Base-by-base conservation (phyloP, 2,888 invertebrate genomes). In the Metalampra italica region DNA sequence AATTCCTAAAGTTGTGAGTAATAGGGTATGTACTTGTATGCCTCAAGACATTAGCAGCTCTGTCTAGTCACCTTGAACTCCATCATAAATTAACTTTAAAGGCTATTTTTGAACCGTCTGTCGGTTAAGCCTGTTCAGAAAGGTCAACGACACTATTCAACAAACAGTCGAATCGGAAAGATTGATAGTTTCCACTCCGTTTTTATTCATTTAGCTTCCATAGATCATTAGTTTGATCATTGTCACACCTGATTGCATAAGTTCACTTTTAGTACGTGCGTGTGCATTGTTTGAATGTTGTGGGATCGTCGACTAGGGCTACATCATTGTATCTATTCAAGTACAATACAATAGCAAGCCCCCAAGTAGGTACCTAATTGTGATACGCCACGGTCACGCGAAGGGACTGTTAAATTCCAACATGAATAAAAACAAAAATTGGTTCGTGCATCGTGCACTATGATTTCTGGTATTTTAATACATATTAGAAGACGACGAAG, bases 21-120 rank as follows among this genome's bases (percentile, higher is more conserved):
- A 50, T 48, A 50, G 22, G 5, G 2, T 22, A 22, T 46, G 47
- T 46, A 52, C 13, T 49, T 14, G 39, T 39, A n/a, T 36, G 32
- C 12, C 55, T 62, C 56, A 47, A 60, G 56, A 55, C 55, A 59
- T 63, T 59, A 62, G 55, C 55, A 59, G 52, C 54, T 54, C 59
- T 56, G 61, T 66, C 52, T 49, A 62, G 61, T 75, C 68, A 75
- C 85, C 83, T 85, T 84, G 84, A 85, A 85, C 82, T 78, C 72
- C 55, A 62, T 56, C 61, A 69, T 71, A 68, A 73, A 74, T 70
- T 60, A 64, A 67, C 66, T 68, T 67, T 66, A 62, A 64, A 64
- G 66, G 70, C 72, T 70, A 73, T 75, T 75, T 69, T 58, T 46
- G 50, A 34, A 50, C 57, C 54, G 48, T 56, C 54, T 59, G 56